A percentile compares a stretch with the other conserved stretches of the same genome.
Evolutionary conservation across 1,140 invertebrate genomes (phyloP).

Genomic region (Drosophila seguyi): DNA sequence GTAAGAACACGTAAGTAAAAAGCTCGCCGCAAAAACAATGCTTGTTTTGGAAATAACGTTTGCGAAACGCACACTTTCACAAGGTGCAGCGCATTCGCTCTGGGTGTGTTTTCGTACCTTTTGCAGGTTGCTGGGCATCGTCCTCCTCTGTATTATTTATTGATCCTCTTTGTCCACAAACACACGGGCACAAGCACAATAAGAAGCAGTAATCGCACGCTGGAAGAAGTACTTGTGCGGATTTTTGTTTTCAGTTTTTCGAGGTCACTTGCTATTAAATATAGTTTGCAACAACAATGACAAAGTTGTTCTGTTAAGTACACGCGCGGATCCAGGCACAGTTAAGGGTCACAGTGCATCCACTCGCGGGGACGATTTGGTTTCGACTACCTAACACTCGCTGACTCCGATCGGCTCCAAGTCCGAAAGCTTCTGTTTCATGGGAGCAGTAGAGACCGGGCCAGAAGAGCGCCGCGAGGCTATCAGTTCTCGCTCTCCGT

Average conservation of each 20-base stretch:
- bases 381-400: constrained; percentile 47
- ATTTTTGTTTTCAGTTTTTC: constrained; percentile 6
- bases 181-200: constrained; percentile 15
- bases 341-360: constrained; percentile 52
- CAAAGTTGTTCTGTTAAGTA: constrained; percentile 25
- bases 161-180: constrained; percentile 16
- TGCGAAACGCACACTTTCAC: constrained; percentile 4
- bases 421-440: constrained; percentile 18
- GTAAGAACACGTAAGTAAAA: constrained; percentile 4
- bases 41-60: constrained; percentile 22
- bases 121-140: constrained; percentile 68
- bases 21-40: constrained; percentile 8
- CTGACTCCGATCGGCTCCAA: constrained; percentile 31
- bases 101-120: constrained; percentile 45
- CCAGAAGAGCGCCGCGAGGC: constrained; percentile 14
- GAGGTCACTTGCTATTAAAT: constrained; percentile 50
- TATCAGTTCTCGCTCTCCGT: constrained; percentile 4
- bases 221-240: constrained; percentile 26
- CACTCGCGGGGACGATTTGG: constrained; percentile 49
- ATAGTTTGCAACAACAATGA: constrained; percentile 35
- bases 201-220: constrained; percentile 14
- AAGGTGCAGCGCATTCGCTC: background rate
- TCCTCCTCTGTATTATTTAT: constrained; percentile 5
- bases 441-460: constrained; percentile 1
- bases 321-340: constrained; percentile 16